Evolutionary conservation across 2,888 invertebrate species (phyloP), one percentile per base, ranked within the genome.

Genomic region (Nomada flava): DNA sequence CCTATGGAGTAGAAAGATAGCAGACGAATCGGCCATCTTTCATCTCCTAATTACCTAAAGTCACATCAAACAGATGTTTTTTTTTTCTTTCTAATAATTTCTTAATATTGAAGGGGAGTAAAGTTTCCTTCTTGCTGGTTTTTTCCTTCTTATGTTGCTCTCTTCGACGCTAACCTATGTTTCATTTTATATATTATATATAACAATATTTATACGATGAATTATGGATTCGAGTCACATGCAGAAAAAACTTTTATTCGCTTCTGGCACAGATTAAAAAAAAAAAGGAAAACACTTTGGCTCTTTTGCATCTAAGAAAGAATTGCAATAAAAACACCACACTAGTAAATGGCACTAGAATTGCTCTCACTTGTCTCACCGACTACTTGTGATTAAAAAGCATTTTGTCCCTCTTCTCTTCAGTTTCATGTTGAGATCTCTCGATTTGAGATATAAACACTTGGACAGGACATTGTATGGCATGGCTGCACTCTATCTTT

Each of bases 201-300:
- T 95, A 95, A 95, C 95, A 95, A 94, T 95, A 95, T 95, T 94
- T 94, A 94, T 94, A 94, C 92, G 94, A 93, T 92, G 92, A 94
- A 92, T 92, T 90, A 91, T 92, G 91, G 92, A 93, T 93, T 91
- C 91, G 92, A 92, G 91, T 94, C 92, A 92, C 92, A 93, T 92
- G 93, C 92, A 93, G 92, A 94, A 92, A 92, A 91, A 93, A 92
- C 91, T 90, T 88, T 90, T 87, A 90, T 90, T 92, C 83, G 88
- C 93, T 94, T 94, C 93, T 94, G 93, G 94, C 94, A 95, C 94
- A 94, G 93, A 94, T 90, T 89, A 89, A 88, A 89, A 93, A 93
- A 94, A 94, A 94, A 90, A 90, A 88, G 89, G 93, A 93, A 94
- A 94, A 94, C 94, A 94, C 94, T 95, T 95, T 95, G 95, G 95